Conservation (phyloP, 2,888 invertebrate genomes). For the Limnephilus rhombicus region DNA sequence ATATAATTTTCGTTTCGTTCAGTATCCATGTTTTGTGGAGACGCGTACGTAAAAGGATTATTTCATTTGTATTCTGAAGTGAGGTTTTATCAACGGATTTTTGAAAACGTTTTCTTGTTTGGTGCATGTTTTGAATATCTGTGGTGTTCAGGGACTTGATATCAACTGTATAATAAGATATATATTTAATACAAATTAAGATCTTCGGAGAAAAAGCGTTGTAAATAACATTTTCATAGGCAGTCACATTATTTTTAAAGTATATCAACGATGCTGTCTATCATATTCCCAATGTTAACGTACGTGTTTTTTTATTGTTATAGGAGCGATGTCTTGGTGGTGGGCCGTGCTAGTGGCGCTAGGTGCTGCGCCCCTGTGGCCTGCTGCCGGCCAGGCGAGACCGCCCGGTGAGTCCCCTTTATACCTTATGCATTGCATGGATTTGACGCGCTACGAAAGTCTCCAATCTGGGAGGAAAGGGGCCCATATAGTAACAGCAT, state of each 20-base stretch:
- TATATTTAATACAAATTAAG: not conserved
- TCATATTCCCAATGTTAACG: not conserved
- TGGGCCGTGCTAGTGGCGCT: conserved; percentile 77
- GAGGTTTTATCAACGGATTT: not conserved
- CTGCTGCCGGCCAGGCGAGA: conserved; percentile 69
- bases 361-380: conserved; percentile 74
- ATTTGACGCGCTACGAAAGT: too few relatives aligned
- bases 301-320: conserved; percentile 61
- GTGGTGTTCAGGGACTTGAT: not conserved
- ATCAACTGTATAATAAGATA: not conserved
- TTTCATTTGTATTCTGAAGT: not conserved
- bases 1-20: not conserved
- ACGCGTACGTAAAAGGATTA: too few relatives aligned
- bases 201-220: too few relatives aligned
- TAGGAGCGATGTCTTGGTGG: conserved; percentile 80
- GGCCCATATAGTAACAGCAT: too few relatives aligned
- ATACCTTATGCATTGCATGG: not conserved
- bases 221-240: too few relatives aligned
- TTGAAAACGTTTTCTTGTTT: not conserved
- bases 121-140: not conserved
- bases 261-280: not conserved
- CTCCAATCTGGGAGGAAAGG: too few relatives aligned
- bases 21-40: not conserved
- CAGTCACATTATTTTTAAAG: not conserved
- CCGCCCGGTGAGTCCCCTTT: conserved; percentile 60